Base-by-base conservation (phyloP, 2,888 invertebrate species). In the Brachypterus glaber region DNA sequence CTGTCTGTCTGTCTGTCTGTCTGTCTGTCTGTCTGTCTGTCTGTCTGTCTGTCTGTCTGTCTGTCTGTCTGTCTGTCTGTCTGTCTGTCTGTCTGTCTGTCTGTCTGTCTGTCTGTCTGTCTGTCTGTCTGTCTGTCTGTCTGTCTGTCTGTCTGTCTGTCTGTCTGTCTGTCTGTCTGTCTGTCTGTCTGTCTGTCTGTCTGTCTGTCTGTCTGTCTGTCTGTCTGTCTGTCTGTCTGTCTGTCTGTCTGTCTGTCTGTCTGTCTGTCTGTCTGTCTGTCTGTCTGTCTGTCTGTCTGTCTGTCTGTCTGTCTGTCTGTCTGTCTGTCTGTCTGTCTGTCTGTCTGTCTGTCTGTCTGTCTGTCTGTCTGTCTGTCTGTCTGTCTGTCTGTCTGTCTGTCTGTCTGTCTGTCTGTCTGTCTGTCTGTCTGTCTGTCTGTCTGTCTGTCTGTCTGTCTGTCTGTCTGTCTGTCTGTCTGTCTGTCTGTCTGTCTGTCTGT, bases 311-410 rank as follows among this genome's bases (percentile, higher is more conserved):
- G 15, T 36, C 37, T 36, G 35, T 36, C 34, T 37, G 15, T 36
- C 37, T 36, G 35, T 36, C 37, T 36, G 35, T 36, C 37, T 36
- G 35, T 36, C 37, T 36, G 18, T 37, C 38, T 37, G 37, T 37
- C 38, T 37, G 37, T 37, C 38, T 37, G 37, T 37, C 38, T 37
- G 18, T 37, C 38, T 37, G 37, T 37, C 38, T 37, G 18, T 37
- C 38, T 37, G 36, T 37, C 37, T 37, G 37, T 37, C 38, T 37
- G 37, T 37, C 37, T 37, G 38, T 37, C 38, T 37, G 38, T 37
- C 38, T 37, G 37, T 37, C 38, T 37, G 37, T 37, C 27, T 37
- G 38, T 37, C 38, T 37, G 37, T 37, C 38, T 37, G 37, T 37
- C 38, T 37, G 37, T 37, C 38, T 37, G 38, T 37, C 38, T 37